A percentile compares a stretch with the other conserved stretches of the same genome.
These are phyloP conservation scores for Vombatus ursinus DNA, from an alignment of 2,113 vertebrate species.

Conservation along the genomic window DNA sequence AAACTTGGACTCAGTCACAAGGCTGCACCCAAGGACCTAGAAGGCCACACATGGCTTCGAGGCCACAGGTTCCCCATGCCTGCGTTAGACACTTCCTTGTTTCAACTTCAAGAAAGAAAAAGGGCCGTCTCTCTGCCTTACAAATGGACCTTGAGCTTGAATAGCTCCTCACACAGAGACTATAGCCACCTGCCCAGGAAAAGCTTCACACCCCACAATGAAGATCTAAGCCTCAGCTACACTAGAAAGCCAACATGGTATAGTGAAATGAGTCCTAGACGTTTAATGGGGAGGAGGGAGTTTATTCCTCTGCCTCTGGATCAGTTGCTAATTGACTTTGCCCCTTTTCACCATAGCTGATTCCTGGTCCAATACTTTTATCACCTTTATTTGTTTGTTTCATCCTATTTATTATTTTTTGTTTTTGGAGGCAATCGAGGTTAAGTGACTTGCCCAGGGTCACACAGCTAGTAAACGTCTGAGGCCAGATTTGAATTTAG, in stretches of 20 bases:
- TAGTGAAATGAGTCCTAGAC: background rate
- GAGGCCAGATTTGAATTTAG: too few relatives aligned
- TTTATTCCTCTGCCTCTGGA: background rate
- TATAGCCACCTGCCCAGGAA: background rate
- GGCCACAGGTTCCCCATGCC: too few relatives aligned
- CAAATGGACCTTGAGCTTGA: background rate
- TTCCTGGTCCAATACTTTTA: background rate
- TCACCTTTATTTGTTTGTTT: background rate
- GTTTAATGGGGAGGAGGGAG: background rate
- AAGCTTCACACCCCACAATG: background rate
- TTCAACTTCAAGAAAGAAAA: background rate
- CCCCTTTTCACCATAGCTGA: background rate
- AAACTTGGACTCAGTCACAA: too few relatives aligned
- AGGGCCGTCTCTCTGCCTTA: background rate
- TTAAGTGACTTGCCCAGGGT: too few relatives aligned
- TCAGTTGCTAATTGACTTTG: background rate
- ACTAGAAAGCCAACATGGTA: background rate
- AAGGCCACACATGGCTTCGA: too few relatives aligned
- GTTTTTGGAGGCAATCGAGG: too few relatives aligned
- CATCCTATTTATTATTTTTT: too few relatives aligned
- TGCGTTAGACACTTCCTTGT: background rate
- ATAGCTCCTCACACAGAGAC: background rate
- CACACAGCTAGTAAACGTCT: too few relatives aligned
- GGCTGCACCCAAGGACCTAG: too few relatives aligned
- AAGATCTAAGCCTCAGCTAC: background rate